These are phyloP conservation scores for Tetranychus truncatus DNA, from an alignment of 2,888 invertebrate species.

Conservation along the genomic window DNA sequence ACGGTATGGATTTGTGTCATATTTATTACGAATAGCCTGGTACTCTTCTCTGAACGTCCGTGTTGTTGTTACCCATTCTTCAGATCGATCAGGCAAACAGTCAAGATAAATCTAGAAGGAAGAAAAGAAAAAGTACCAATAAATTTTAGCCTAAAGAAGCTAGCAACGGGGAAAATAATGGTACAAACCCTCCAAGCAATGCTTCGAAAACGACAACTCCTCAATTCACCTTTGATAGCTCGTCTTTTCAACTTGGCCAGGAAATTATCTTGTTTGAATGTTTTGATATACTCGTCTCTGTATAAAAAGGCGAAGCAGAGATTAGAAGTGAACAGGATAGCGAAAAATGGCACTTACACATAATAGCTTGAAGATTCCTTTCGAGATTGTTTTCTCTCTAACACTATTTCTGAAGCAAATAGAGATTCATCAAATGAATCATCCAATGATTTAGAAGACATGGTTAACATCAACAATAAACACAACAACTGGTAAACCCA, in stretches of 20 bases:
- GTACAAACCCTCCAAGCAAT: constrained; percentile 27
- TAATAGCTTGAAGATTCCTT: neutral
- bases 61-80: constrained; percentile 15
- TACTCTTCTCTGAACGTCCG: constrained; percentile 17
- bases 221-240: constrained; percentile 24
- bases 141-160: neutral
- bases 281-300: constrained; percentile 27
- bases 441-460: neutral
- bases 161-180: neutral
- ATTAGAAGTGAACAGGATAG: neutral
- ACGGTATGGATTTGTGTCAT: constrained; percentile 23
- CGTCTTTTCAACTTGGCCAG: constrained; percentile 20
- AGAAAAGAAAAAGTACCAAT: neutral
- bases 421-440: neutral
- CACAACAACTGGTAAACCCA: too few relatives aligned
- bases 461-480: too few relatives aligned
- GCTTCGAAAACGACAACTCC: constrained; percentile 27
- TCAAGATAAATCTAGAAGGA: constrained; percentile 21
- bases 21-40: constrained; percentile 16
- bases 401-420: neutral
- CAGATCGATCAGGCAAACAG: constrained; percentile 21
- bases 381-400: neutral
- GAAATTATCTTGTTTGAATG: constrained; percentile 22
- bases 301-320: neutral
- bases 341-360: neutral